These are phyloP conservation scores for Dolichomitus sp. DNA, from an alignment of 2,888 invertebrate species.

Conservation along the genomic window DNA sequence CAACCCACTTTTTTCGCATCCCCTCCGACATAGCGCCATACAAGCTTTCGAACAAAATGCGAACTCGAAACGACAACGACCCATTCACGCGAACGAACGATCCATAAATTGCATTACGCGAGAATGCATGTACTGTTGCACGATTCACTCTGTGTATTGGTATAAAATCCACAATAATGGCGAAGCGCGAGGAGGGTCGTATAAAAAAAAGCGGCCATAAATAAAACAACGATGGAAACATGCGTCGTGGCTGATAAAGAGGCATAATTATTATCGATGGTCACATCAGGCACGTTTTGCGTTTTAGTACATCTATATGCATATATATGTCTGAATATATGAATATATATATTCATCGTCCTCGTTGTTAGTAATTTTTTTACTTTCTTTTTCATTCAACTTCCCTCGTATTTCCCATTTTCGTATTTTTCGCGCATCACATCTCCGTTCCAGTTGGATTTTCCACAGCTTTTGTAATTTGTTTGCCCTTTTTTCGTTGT, in stretches of 20 bases:
- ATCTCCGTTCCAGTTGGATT: slow-evolving; percentile 6
- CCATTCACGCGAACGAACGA: slow-evolving; percentile 63
- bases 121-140: slow-evolving; percentile 48
- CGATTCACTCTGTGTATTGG: slow-evolving; percentile 22
- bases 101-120: slow-evolving; percentile 63
- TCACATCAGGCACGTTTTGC: slow-evolving; percentile 30
- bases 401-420: slow-evolving; percentile 19
- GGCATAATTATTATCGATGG: slow-evolving; percentile 54
- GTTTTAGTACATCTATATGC: neutral
- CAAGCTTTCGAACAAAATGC: slow-evolving; percentile 45
- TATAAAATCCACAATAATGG: slow-evolving; percentile 24
- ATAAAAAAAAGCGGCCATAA: slow-evolving; percentile 17
- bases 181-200: slow-evolving; percentile 13
- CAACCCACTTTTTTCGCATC: neutral
- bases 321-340: neutral
- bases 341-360: neutral
- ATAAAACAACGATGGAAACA: slow-evolving; percentile 51
- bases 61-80: slow-evolving; percentile 61
- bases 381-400: neutral
- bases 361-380: slow-evolving; percentile 25
- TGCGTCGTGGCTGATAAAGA: slow-evolving; percentile 53
- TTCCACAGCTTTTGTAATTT: neutral
- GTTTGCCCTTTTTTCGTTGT: slow-evolving; percentile 8
- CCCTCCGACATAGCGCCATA: slow-evolving; percentile 14
- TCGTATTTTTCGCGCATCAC: slow-evolving; percentile 11